These are phyloP conservation scores for Oscheius onirici DNA, from an alignment of 2,888 invertebrate genomes.

Conservation along the genomic window DNA sequence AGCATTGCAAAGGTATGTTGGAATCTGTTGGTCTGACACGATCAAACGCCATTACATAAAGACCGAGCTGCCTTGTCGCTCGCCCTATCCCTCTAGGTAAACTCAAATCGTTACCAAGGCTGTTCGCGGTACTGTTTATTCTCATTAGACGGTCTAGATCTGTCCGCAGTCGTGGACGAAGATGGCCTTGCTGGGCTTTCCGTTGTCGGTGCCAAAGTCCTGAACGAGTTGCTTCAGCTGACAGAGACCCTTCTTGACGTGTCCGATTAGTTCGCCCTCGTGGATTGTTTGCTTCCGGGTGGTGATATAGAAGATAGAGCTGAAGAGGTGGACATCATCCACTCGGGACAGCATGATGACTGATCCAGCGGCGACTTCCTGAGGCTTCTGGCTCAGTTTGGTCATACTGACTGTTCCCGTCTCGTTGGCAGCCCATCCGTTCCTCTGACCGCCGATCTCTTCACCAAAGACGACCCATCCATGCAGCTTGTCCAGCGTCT, in stretches of 20 bases:
- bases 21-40: too few species aligned
- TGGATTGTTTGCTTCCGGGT: constrained; percentile 16
- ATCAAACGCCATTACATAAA: neutral
- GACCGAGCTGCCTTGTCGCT: too few species aligned
- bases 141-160: neutral
- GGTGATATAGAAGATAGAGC: constrained; percentile 14
- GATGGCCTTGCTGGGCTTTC: constrained; percentile 1
- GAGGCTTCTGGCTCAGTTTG: neutral
- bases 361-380: neutral
- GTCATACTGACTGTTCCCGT: neutral
- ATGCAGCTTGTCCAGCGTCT: neutral
- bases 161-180: constrained; percentile 17
- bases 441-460: neutral
- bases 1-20: constrained; percentile 14
- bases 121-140: too few species aligned
- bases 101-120: too few species aligned
- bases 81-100: too few species aligned
- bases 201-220: neutral
- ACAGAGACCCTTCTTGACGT: constrained; percentile 1
- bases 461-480: neutral
- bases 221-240: neutral
- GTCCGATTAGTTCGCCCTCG: constrained; percentile 26
- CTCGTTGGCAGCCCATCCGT: neutral
- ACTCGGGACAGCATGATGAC: constrained; percentile 13
- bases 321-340: neutral